Conservation (phyloP, 2,888 invertebrate species). For the Anarsia innoxiella region DNA sequence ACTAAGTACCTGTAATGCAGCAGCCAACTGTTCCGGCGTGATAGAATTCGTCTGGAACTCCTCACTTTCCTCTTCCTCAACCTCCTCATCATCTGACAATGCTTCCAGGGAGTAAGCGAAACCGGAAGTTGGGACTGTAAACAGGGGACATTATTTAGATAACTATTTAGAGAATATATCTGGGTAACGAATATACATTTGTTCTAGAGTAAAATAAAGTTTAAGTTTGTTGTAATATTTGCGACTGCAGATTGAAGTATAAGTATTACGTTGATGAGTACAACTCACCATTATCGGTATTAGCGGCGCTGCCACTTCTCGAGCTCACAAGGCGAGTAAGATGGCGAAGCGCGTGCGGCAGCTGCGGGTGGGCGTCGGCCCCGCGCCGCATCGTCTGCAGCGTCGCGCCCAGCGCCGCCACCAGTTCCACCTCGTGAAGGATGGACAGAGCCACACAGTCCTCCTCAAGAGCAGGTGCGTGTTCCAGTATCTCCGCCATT, state of each 20-base stretch:
- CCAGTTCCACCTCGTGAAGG: constrained; percentile 84
- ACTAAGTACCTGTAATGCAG: constrained; percentile 78
- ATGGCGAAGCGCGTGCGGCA: constrained; percentile 80
- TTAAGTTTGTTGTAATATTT: too few relatives aligned
- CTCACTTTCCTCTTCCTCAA: constrained; percentile 48
- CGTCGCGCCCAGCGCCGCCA: constrained; percentile 80
- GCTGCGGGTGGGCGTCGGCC: constrained; percentile 79
- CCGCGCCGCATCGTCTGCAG: constrained; percentile 80
- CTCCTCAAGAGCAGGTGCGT: constrained; percentile 80
- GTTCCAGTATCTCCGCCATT: constrained; percentile 81
- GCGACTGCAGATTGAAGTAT: too few relatives aligned
- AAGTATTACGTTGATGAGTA: too few relatives aligned
- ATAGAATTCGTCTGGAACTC: constrained; percentile 72
- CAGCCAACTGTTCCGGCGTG: constrained; percentile 83
- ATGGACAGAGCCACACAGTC: constrained; percentile 85
- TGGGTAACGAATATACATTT: too few relatives aligned
- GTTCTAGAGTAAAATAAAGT: too few relatives aligned
- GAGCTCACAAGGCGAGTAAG: constrained; percentile 75
- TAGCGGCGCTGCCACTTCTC: constrained; percentile 38
- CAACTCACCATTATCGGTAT: constrained; percentile 50
- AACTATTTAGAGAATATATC: too few relatives aligned
- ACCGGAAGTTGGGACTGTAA: constrained; percentile 64
- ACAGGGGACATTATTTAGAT: too few relatives aligned
- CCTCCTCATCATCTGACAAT: constrained; percentile 63
- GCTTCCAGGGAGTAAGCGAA: constrained; percentile 70